phyloP scores from a whole-genome alignment of 2,797 vertebrate species.

The Cirrhinus molitorella region DNA sequence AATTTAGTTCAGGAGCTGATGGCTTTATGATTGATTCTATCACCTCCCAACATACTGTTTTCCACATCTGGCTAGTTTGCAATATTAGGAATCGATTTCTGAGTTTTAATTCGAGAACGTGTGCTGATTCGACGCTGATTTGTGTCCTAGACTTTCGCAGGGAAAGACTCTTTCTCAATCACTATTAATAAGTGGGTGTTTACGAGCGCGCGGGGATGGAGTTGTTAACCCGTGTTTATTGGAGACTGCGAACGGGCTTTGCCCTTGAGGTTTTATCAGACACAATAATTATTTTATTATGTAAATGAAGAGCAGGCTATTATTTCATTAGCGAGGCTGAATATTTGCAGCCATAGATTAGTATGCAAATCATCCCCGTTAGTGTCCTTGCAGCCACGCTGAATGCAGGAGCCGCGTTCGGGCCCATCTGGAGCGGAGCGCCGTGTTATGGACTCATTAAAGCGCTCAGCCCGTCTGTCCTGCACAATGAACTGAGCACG shows the following conservation, averaged over 20 bases:
- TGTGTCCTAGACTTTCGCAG: neutral
- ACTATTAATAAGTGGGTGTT: slow-evolving; percentile 54
- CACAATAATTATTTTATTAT: slow-evolving; percentile 86
- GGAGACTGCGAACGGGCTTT: slow-evolving; percentile 64
- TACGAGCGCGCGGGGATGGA: slow-evolving; percentile 67
- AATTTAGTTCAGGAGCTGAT: slow-evolving; percentile 40
- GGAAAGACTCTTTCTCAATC: slow-evolving; percentile 60
- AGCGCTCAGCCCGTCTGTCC: neutral
- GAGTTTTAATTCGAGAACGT: neutral
- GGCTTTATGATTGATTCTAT: slow-evolving; percentile 41
- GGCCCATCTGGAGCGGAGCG: slow-evolving; percentile 76
- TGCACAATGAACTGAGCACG: neutral
- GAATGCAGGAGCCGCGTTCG: slow-evolving; percentile 74
- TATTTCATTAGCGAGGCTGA: slow-evolving; percentile 84
- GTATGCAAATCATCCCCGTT: slow-evolving; percentile 75
- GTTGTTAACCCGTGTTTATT: slow-evolving; percentile 62
- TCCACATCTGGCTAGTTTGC: slow-evolving; percentile 31
- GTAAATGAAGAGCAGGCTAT: slow-evolving; percentile 79
- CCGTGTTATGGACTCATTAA: slow-evolving; percentile 46
- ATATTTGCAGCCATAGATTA: slow-evolving; percentile 80
- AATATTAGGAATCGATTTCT: neutral
- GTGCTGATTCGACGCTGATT: neutral
- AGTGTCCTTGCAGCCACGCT: slow-evolving; percentile 66
- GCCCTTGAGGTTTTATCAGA: slow-evolving; percentile 84
- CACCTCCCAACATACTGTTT: slow-evolving; percentile 40